Percentiles rank a stretch among this genome's conserved stretches.
Evolutionary conservation across 2,113 vertebrate genomes (phyloP).

Genomic region (Potamarius usumacintae): DNA sequence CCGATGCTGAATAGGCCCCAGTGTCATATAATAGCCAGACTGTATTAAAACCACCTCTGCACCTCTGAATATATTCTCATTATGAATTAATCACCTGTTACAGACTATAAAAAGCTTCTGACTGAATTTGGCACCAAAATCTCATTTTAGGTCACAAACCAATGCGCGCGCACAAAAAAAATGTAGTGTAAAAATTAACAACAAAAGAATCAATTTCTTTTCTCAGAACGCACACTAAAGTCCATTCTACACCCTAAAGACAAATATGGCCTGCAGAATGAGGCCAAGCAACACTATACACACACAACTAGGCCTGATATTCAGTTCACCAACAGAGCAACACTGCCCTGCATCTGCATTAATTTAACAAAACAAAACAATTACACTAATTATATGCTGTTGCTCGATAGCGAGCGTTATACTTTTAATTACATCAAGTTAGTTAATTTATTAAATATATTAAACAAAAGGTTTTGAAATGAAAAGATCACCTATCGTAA

Average conservation of each 20-base stretch:
- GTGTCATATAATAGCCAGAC: not conserved
- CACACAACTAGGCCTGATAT: not conserved
- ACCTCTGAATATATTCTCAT: not conserved
- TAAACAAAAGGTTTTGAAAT: not conserved
- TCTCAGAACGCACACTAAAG: not conserved
- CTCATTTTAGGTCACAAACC: not conserved
- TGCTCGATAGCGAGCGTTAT: not conserved
- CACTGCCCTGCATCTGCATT: not conserved
- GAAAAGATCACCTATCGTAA: not conserved
- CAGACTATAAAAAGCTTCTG: not conserved
- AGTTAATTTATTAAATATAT: not conserved
- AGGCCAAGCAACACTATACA: not conserved
- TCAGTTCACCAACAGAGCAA: not conserved
- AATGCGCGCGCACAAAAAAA: not conserved
- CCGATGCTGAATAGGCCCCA: not conserved
- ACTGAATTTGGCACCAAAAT: not conserved
- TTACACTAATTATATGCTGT: not conserved
- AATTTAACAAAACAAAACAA: not conserved
- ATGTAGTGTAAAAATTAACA: not conserved
- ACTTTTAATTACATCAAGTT: not conserved
- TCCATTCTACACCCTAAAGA: not conserved
- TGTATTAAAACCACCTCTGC: not conserved
- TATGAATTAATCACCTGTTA: not conserved
- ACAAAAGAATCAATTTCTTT: not conserved
- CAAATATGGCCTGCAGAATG: not conserved